These are phyloP conservation scores for Actias luna DNA, from an alignment of 2,888 invertebrate species.

Conservation along the genomic window DNA sequence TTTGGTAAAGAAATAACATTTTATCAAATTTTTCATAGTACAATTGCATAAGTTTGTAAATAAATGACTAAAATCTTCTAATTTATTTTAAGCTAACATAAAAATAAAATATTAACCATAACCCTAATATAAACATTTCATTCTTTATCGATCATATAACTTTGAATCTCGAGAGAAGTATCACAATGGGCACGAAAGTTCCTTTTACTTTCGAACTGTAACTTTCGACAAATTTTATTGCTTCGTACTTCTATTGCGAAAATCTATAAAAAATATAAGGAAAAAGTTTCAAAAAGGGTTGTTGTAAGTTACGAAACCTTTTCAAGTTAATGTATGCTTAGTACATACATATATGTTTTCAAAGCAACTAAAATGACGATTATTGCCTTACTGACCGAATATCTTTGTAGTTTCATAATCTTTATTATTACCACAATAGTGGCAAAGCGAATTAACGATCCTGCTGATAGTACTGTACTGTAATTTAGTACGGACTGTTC, in stretches of 20 bases:
- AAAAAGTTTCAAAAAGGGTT: conserved; percentile 12
- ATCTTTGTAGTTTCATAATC: conserved; percentile 2
- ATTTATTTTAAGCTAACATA: background rate
- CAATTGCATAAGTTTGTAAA: too few species aligned
- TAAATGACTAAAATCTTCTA: too few species aligned
- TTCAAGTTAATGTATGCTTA: background rate
- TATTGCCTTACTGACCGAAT: background rate
- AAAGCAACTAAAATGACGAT: background rate
- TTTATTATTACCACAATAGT: too few species aligned
- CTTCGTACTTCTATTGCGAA: conserved; percentile 14
- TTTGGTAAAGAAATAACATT: too few species aligned
- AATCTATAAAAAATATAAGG: conserved; percentile 2
- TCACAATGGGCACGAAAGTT: conserved; percentile 16
- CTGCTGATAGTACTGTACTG: too few species aligned
- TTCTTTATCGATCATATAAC: conserved; percentile 10
- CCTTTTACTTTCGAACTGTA: conserved; percentile 6
- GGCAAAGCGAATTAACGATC: too few species aligned
- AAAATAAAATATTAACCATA: background rate
- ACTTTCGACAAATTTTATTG: conserved; percentile 18
- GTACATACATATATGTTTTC: background rate
- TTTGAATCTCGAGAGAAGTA: conserved; percentile 3
- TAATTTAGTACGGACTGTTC: too few species aligned
- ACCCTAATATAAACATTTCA: background rate
- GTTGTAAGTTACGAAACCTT: background rate
- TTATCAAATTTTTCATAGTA: too few species aligned